These are phyloP conservation scores for Ormyrus nitidulus DNA, from an alignment of 2,888 invertebrate species.

Conservation along the genomic window DNA sequence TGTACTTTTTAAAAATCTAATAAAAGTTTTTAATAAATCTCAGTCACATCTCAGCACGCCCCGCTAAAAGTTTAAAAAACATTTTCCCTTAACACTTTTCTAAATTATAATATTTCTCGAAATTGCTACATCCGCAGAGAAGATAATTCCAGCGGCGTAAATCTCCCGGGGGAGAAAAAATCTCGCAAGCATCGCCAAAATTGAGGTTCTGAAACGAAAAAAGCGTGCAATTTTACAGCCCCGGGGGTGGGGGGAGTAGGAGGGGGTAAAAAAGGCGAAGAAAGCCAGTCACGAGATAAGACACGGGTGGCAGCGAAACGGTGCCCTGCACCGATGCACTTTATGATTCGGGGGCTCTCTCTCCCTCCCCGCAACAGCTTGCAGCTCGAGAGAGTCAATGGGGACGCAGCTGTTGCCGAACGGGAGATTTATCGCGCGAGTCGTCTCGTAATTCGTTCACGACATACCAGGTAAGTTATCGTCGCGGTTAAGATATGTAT, in stretches of 20 bases:
- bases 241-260: not conserved
- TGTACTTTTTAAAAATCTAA: too few species aligned
- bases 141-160: too few species aligned
- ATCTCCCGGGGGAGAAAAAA: not conserved
- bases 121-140: too few species aligned
- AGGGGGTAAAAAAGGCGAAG: not conserved
- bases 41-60: too few species aligned
- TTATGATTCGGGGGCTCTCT: conserved; percentile 26
- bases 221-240: not conserved
- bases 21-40: too few species aligned
- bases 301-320: conserved; percentile 4
- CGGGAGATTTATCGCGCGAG: conserved; percentile 48
- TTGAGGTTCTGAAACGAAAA: not conserved
- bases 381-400: conserved; percentile 31
- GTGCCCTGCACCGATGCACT: conserved; percentile 34
- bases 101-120: too few species aligned
- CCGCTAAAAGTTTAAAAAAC: too few species aligned
- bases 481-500: conserved; percentile 52
- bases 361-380: not conserved
- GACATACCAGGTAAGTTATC: conserved; percentile 48
- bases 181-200: not conserved
- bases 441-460: conserved; percentile 54
- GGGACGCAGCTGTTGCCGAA: conserved; percentile 55
- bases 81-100: too few species aligned
- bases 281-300: conserved; percentile 27